Base-by-base conservation (phyloP, 1,140 invertebrate species). In the Batillaria attramentaria region DNA sequence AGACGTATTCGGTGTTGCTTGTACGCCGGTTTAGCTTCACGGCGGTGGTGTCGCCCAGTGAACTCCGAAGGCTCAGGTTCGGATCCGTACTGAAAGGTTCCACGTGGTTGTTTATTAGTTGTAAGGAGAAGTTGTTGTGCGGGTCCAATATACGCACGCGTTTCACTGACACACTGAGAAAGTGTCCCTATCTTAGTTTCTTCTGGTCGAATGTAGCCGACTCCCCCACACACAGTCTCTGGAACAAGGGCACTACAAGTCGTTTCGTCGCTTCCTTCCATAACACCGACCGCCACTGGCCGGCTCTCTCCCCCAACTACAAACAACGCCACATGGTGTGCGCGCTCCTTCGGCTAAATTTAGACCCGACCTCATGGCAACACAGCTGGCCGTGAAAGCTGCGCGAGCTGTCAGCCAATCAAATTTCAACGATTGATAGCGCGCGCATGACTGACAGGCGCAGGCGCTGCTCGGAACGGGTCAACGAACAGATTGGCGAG, bases 311-410 rank as follows among this genome's bases (percentile, higher is more conserved):
- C 28, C 31, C 13, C 33, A 35, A 70, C 68, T 70, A n/a, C 68
- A 70, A 70, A 70, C 68, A 70, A 46, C 68, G 33, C 68, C 68
- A 70, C 50, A 42, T 70, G 68, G 41, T 39, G 24, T n/a, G 68
- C 68, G 33, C 68, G 68, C 68, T 24, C 24, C 35, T 28, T 8
- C 20, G 43, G 68, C 68, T 70, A 70, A 46, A 70, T 70, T 70
- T 70, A 70, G 68, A 70, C 68, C 68, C 68, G 68, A 70, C 68
- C 68, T 70, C 68, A 70, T 70, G 68, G 68, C 42, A 70, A 70
- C 68, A 43, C 68, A 70, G 39, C 28, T 70, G 42, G 68, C 68
- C 68, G 37, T 70, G 68, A 70, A 70, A 39, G 68, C 68, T 31
- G 41, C 68, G 68, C 68, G 68, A 39, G 41, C 20, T 70, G 68